Base-by-base conservation (phyloP, 2,797 vertebrate species). In the Rousettus madagascariensis region DNA sequence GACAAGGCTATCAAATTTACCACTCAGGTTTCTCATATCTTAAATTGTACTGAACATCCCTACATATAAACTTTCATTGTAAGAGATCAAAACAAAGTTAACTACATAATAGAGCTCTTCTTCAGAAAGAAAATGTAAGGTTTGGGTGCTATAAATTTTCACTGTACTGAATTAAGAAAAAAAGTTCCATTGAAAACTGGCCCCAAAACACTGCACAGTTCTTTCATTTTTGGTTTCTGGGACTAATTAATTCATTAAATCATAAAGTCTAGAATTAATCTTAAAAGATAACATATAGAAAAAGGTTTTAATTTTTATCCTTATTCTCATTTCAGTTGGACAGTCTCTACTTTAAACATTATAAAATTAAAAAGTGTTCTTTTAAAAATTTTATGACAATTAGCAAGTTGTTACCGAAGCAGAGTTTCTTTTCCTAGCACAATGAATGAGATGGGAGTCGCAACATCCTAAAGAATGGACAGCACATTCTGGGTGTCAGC, bases 231-330 rank as follows among this genome's bases (percentile, higher is more conserved):
- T 59, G 24, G n/a, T 71, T 93, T 96, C 36, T 65, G 9, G 17
- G 63, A 83, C 24, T 94, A 85, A 84, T 69, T 11, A 94, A 89
- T 59, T 86, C 79, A 90, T n/a, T 85, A 66, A 94, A 84, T 59
- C 90, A 78, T 82, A 91, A 91, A 87, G 65, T 86, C 28, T n/a
- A 84, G 30, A 93, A 88, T 65, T 24, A 71, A 72, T 72, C 61
- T 91, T 87, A 91, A 79, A 59, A 71, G 9, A 19, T 30, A 72
- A 78, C 43, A 78, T 0, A 59, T 46, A 12, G 55, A 57, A 55
- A 91, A 94, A 91, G 4, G 12, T 61, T 90, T 91, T 83, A 41
- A 51, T 57, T 95, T 92, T 94, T 38, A 88, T 55, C 9, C 33
- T 94, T 94, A 89, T 30, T 86, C 59, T 85, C 38, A 46, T 90